Conservation (phyloP, 2,888 invertebrate genomes). For the Endomychus coccineus region DNA sequence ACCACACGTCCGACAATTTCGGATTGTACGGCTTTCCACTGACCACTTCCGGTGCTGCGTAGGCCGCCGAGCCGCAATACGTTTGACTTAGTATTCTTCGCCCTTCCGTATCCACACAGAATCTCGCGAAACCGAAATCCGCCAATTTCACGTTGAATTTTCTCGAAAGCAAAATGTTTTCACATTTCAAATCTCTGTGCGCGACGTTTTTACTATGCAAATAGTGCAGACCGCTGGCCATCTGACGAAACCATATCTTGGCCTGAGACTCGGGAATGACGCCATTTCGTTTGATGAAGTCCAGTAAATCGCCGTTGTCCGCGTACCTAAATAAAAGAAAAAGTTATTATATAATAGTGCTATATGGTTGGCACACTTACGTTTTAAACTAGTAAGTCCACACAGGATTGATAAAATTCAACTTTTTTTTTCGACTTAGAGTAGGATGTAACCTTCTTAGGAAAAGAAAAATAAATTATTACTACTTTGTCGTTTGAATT, state of each 20-base stretch:
- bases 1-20: slow-evolving; percentile 88
- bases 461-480: too few relatives aligned
- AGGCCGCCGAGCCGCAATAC: slow-evolving; percentile 94
- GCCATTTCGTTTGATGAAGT: slow-evolving; percentile 72
- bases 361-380: slow-evolving; percentile 12
- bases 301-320: slow-evolving; percentile 82
- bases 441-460: too few relatives aligned
- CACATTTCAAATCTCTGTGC: slow-evolving; percentile 90
- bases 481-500: too few relatives aligned
- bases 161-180: slow-evolving; percentile 78
- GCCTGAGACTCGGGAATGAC: slow-evolving; percentile 72
- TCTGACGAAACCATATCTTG: slow-evolving; percentile 79
- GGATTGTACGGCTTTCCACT: slow-evolving; percentile 84
- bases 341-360: slow-evolving; percentile 15
- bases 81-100: slow-evolving; percentile 77
- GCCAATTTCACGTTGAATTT: slow-evolving; percentile 85
- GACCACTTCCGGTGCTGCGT: slow-evolving; percentile 93
- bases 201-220: slow-evolving; percentile 78
- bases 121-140: slow-evolving; percentile 90
- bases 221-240: slow-evolving; percentile 76
- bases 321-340: slow-evolving; percentile 49
- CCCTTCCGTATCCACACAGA: slow-evolving; percentile 65
- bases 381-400: slow-evolving; percentile 6
- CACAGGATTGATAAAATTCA: neutral
- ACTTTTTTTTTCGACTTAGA: slow-evolving; percentile 1